Conservation (phyloP, 2,888 invertebrate species). For the Lordiphosa fenestrarum region DNA sequence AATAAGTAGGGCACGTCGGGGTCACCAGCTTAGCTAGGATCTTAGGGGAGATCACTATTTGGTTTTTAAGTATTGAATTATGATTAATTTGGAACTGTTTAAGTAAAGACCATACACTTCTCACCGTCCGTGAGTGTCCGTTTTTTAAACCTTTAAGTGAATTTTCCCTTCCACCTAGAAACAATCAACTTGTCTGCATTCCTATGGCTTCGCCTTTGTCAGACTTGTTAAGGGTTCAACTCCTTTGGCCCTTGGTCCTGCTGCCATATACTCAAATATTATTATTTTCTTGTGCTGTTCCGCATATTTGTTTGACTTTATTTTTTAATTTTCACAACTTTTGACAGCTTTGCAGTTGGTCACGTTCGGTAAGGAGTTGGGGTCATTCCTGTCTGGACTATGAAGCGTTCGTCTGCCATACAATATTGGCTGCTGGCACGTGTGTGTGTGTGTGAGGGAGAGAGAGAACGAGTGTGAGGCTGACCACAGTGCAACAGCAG, state of each 20-base stretch:
- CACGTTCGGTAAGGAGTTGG: conserved; percentile 42
- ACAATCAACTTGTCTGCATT: no score
- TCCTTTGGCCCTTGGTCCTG: conserved; percentile 5
- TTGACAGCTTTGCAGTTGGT: conserved; percentile 67
- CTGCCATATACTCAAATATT: conserved; percentile 13
- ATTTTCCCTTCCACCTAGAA: no score
- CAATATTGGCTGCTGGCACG: conserved; percentile 38
- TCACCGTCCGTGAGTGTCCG: no score
- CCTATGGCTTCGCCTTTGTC: no score
- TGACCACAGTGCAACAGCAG: conserved; percentile 47
- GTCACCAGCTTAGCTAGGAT: no score
- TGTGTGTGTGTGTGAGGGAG: conserved; percentile 7
- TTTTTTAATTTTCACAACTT: conserved; percentile 72
- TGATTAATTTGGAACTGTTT: no score
- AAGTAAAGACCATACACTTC: no score
- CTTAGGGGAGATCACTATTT: no score
- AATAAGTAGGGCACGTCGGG: no score
- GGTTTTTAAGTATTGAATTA: no score
- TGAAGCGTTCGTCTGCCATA: conserved; percentile 27
- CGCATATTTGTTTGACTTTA: conserved; percentile 70
- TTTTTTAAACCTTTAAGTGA: no score
- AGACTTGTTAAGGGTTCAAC: conserved; percentile 6
- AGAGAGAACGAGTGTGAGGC: neutral
- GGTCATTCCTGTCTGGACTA: conserved; percentile 10
- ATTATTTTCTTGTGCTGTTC: conserved; percentile 27